Evolutionary conservation across 2,888 invertebrate species (phyloP), one percentile per base, ranked within the genome.

Genomic region (Dusona sp.): DNA sequence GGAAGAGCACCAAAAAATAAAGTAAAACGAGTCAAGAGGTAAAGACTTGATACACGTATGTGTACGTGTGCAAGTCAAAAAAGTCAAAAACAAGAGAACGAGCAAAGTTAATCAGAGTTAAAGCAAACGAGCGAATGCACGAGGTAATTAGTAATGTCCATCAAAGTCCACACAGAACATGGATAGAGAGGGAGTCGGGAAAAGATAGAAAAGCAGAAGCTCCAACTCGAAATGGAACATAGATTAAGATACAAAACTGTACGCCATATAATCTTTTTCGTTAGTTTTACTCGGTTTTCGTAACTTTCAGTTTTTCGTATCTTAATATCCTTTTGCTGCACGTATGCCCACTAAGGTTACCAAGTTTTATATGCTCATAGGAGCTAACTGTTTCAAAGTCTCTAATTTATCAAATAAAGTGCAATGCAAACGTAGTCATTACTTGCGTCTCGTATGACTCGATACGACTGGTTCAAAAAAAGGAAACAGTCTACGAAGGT

Each of bases 91-190:
- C 83, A 87, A 80, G 79, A 79, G 68, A 84, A 88, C 88, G 88
- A 81, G 89, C 88, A 89, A 89, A 90, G 90, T 91, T 92, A 92
- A 92, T 92, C 92, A 91, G 90, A 92, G 91, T 91, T 90, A 90
- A 92, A 91, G 91, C 90, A 89, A 91, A 92, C 90, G 90, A 90
- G 89, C 88, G 89, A 88, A 91, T 88, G 90, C 87, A 85, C 88
- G 82, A 84, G 89, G 90, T 92, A 92, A 92, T 93, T 92, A 92
- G 90, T 88, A 88, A 89, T 89, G 89, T 90, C 90, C 90, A 90
- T 91, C 91, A 90, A 90, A 90, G 90, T 90, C 48, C 54, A 68
- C 8, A 19, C 51, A 67, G 78, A 67, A 36, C n/a, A 11, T 4
- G 54, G 36, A 54, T 13, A 19, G 29, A 88, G 88, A 91, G 89